Percentiles rank a stretch among this genome's conserved stretches.
Conservation (phyloP, 2,113 vertebrate species). For the Pimephales promelas region DNA sequence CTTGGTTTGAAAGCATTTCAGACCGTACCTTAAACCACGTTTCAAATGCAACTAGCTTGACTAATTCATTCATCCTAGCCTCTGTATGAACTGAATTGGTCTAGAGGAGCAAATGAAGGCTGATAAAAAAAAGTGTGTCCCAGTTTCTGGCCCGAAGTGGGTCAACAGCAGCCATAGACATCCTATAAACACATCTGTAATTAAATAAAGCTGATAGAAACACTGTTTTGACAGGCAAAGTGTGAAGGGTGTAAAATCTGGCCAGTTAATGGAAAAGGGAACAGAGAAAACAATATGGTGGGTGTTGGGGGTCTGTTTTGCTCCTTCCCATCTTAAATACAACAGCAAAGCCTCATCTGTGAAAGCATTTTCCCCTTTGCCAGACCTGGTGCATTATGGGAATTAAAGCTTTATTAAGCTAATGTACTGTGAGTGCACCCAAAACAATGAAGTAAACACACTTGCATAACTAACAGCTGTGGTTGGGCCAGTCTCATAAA, state of each 20-base stretch:
- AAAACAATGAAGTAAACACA: conserved; percentile 48
- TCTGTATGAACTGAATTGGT: conserved; percentile 70
- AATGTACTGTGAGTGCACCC: conserved; percentile 37
- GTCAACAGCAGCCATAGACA: conserved; percentile 68
- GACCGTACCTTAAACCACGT: background rate
- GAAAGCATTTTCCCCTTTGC: conserved; percentile 51
- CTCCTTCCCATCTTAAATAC: conserved; percentile 45
- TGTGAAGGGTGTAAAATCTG: background rate
- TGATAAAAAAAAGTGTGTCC: conserved; percentile 56
- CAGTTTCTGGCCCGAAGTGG: conserved; percentile 74
- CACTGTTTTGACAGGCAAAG: background rate
- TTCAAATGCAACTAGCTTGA: conserved; percentile 32
- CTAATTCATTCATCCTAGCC: conserved; percentile 63
- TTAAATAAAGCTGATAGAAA: conserved; percentile 58
- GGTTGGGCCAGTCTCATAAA: background rate
- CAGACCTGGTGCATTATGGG: conserved; percentile 60
- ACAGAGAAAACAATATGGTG: conserved; percentile 13
- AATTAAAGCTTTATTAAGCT: conserved; percentile 68
- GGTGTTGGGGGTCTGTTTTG: conserved; percentile 61
- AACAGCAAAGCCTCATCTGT: conserved; percentile 68
- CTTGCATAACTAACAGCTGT: conserved; percentile 34
- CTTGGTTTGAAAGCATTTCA: too few species aligned
- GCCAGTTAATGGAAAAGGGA: background rate
- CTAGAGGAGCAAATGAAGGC: conserved; percentile 61
- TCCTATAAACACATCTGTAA: conserved; percentile 68